Evolutionary conservation across 2,888 invertebrate species (phyloP), one percentile per base, ranked within the genome.

Genomic region (Thymelicus lineola): DNA sequence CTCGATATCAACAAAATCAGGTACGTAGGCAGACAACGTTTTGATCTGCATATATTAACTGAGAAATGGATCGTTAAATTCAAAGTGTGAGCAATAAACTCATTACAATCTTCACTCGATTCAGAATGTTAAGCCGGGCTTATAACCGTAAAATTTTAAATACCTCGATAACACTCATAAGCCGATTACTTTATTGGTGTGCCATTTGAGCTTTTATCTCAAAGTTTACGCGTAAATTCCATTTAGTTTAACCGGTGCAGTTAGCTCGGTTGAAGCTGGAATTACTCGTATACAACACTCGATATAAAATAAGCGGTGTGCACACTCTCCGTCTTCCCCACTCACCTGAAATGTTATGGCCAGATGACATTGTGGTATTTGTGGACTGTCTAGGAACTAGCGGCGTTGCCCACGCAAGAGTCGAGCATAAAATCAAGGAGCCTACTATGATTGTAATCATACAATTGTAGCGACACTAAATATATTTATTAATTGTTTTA

Each of bases 141-240:
- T 67, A 67, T 67, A 67, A 67, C 73, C 74, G 75, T 79, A 76
- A 77, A 77, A 77, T 74, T 77, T 74, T 77, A 73, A 76, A 73
- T 65, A 71, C 71, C 42, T 73, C 75, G 63, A 68, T 73, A 74
- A 74, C 73, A 73, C 70, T 50, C 62, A 70, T 74, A 76, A 77
- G 71, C 67, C 75, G 73, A 74, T 67, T 73, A 75, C 75, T 77
- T 75, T 77, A 79, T 75, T 73, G 74, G 71, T 36, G 72, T 71
- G 73, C 46, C 71, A 70, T 70, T 70, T 59, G 74, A 73, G 63
- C 73, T 71, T 72, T 76, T 78, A 80, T 79, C 76, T 76, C 50
- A 58, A 73, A 77, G 74, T 78, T 76, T 74, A 69, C 72, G 70
- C 74, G 71, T 77, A 73, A 77, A 77, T 73, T 73, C 71, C 28